Evolutionary conservation across 2,888 invertebrate genomes (phyloP), one percentile per base, ranked within the genome.

Genomic region (Chironomus tentans): DNA sequence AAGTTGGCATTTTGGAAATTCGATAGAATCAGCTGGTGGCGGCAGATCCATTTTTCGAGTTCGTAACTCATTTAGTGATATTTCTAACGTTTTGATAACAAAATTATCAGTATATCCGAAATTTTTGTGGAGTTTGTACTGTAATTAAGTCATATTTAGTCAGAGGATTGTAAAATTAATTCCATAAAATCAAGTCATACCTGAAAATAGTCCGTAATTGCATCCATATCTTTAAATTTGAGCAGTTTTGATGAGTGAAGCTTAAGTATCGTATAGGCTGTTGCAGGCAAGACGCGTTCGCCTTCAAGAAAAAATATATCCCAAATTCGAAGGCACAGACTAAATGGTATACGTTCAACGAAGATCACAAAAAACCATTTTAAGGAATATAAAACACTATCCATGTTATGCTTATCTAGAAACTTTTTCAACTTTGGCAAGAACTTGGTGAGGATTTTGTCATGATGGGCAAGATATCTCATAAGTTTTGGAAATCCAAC

Each of bases 281-380:
- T 96, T 48, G 92, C 94, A 47, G 94, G 92, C 77, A 98, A 88
- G 74, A 97, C 89, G 79, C 91, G 87, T 82, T 98, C 97, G 1
- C 98, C 98, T 81, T 96, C 95, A 79, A 95, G 85, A 79, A 98
- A 87, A 85, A 94, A 97, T 80, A 95, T 91, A 85, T 98, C 98
- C 97, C 97, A 98, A 77, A 98, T 89, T 79, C 98, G 87, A 79
- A 97, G 86, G 79, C 95, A 94, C 79, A 97, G 87, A 82, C 91
- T 92, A 83, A 96, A 96, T 69, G 97, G 97, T 80, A 92, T 89
- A 18, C 98, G 88, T 85, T 99, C 99, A 80, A 99, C 92, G 84
- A 99, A 99, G 84, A 98, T 98, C 81, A 99, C 98, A 85, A 99
- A 97, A 87, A 97, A 99, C 98, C 98, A 99, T 84, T 99, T 99